phyloP scores from a whole-genome alignment of 2,113 vertebrate species.

The Thalassoma bifasciatum region DNA sequence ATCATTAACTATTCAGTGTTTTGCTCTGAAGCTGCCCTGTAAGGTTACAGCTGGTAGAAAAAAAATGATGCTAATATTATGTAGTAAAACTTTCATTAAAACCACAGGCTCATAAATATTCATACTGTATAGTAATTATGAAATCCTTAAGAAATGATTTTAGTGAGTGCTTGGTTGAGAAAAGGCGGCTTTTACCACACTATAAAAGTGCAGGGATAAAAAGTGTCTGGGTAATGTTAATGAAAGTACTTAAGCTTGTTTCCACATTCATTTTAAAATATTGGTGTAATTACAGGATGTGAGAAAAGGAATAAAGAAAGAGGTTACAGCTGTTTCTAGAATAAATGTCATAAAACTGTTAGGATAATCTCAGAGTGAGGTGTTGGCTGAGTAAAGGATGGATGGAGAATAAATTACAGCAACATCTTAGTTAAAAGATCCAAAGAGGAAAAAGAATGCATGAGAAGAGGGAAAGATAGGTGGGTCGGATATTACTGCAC shows the following conservation, averaged over 20 bases:
- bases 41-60: neutral
- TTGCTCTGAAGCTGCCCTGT: conserved; percentile 1
- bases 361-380: neutral
- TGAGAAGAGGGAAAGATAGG: neutral
- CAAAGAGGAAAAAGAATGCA: neutral
- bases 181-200: neutral
- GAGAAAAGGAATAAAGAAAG: neutral
- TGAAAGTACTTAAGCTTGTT: neutral
- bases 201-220: conserved; percentile 15
- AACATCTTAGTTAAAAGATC: neutral
- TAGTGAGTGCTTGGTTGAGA: neutral
- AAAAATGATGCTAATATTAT: neutral
- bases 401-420: conserved; percentile 12
- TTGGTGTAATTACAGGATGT: neutral
- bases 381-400: neutral
- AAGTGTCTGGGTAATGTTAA: neutral
- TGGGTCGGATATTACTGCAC: neutral
- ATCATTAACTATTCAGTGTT: conserved; percentile 17
- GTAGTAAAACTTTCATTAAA: neutral
- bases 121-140: neutral
- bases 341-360: conserved; percentile 6
- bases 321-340: neutral
- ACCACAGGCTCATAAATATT: conserved; percentile 5
- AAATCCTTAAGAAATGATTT: neutral
- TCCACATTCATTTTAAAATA: neutral